Evolutionary conservation across 2,797 vertebrate species (phyloP).

Genomic region (Lagocephalus sceleratus): DNA sequence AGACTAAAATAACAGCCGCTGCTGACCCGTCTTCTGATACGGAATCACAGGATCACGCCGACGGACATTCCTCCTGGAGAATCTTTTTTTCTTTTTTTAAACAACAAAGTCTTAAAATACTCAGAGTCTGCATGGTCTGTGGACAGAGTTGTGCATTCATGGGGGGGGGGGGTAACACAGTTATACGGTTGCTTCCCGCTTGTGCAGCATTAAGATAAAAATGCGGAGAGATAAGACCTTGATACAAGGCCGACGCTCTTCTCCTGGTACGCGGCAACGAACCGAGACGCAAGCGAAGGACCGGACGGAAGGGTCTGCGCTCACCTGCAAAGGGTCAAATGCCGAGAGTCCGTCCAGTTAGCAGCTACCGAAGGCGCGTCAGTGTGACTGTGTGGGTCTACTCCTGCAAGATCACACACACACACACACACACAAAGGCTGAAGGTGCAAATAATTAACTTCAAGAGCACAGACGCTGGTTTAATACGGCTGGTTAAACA

Average conservation of each 20-base stretch:
- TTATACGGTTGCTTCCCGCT: no score
- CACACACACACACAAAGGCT: constrained; percentile 6
- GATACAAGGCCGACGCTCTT: no score
- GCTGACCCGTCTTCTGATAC: constrained; percentile 28
- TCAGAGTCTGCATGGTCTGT: not conserved
- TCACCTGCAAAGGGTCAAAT: constrained; percentile 85
- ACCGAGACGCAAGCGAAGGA: not conserved
- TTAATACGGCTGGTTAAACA: constrained; percentile 44
- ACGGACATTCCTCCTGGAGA: not conserved
- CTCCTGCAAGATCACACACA: constrained; percentile 55
- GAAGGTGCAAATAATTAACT: constrained; percentile 20
- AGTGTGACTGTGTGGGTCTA: constrained; percentile 74
- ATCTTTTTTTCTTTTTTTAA: not conserved
- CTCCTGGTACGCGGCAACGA: no score
- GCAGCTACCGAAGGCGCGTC: constrained; percentile 77
- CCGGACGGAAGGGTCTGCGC: not conserved
- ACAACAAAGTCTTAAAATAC: not conserved
- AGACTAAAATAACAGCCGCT: constrained; percentile 35
- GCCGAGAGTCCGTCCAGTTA: constrained; percentile 86
- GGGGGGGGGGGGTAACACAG: no score
- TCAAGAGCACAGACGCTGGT: constrained; percentile 28
- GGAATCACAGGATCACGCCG: constrained; percentile 14
- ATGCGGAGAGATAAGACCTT: no score
- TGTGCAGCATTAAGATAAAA: no score
- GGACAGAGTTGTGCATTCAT: not conserved